Percentiles rank a stretch among this genome's conserved stretches.
Evolutionary conservation across 2,888 invertebrate species (phyloP).

Genomic region (Cyrtodaria siliqua): DNA sequence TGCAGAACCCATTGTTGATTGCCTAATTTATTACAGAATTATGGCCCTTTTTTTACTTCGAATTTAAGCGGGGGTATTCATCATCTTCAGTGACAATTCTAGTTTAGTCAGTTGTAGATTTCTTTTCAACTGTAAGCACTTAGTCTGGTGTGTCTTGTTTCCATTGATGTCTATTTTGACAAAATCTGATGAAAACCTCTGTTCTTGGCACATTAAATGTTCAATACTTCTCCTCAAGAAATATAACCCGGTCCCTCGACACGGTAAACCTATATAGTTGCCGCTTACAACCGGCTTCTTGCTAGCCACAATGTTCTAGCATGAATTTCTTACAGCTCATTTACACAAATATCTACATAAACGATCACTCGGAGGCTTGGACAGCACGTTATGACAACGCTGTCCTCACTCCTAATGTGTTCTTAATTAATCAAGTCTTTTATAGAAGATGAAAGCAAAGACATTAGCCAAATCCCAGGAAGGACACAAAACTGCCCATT

Average conservation of each 20-base stretch:
- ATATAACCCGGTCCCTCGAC: constrained; percentile 14
- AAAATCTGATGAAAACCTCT: constrained; percentile 40
- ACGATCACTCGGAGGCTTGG: constrained; percentile 38
- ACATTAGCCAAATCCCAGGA: constrained; percentile 52
- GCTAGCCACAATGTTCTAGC: constrained; percentile 23
- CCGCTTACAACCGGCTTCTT: constrained; percentile 17
- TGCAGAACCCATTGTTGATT: no score
- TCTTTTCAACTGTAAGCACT: no score
- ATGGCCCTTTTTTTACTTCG: no score
- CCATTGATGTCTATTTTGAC: no score
- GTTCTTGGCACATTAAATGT: constrained; percentile 43
- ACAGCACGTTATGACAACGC: constrained; percentile 54
- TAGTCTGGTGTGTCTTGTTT: no score
- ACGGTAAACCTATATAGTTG: neutral
- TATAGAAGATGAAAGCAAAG: constrained; percentile 60
- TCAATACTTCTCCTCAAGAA: constrained; percentile 28
- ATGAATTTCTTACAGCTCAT: constrained; percentile 60
- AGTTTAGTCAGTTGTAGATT: no score
- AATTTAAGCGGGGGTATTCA: no score
- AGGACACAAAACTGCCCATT: constrained; percentile 33
- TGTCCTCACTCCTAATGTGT: constrained; percentile 56
- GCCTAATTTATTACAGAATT: no score
- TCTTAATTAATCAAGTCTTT: constrained; percentile 68
- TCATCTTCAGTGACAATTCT: no score
- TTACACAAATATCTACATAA: constrained; percentile 60